These are phyloP conservation scores for Eudemis profundana DNA, from an alignment of 2,888 invertebrate genomes.

Conservation along the genomic window DNA sequence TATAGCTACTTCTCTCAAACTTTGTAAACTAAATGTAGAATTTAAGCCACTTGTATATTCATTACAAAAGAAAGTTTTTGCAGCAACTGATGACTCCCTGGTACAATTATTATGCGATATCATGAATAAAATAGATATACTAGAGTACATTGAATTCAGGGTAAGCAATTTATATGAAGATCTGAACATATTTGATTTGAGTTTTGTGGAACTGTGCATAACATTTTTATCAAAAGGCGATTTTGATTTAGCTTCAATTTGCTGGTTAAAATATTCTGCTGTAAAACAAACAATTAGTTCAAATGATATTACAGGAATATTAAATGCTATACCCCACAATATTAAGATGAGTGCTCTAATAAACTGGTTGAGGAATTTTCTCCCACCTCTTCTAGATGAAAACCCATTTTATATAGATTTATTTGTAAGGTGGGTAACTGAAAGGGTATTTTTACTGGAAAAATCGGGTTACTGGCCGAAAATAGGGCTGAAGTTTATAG, in stretches of 20 bases:
- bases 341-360: slow-evolving; percentile 76
- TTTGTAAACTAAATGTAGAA: slow-evolving; percentile 64
- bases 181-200: slow-evolving; percentile 65
- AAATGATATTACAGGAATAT: slow-evolving; percentile 67
- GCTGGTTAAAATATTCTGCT: slow-evolving; percentile 78
- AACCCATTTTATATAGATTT: slow-evolving; percentile 78
- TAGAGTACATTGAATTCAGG: slow-evolving; percentile 75
- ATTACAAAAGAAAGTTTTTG: slow-evolving; percentile 68
- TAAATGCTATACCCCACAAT: slow-evolving; percentile 72
- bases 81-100: slow-evolving; percentile 54
- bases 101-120: slow-evolving; percentile 62
- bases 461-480: slow-evolving; percentile 81
- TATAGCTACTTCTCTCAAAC: slow-evolving; percentile 58
- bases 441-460: slow-evolving; percentile 76
- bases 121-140: slow-evolving; percentile 73
- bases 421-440: slow-evolving; percentile 79
- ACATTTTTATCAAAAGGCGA: slow-evolving; percentile 72
- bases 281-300: slow-evolving; percentile 58
- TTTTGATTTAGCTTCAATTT: slow-evolving; percentile 78
- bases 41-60: slow-evolving; percentile 69
- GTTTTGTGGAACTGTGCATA: slow-evolving; percentile 68
- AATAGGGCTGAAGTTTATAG: slow-evolving; percentile 78
- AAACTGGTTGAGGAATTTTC: slow-evolving; percentile 78
- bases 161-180: slow-evolving; percentile 66
- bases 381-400: slow-evolving; percentile 71